Base-by-base conservation (phyloP, 2,888 invertebrate species). In the Coenonympha arcania region DNA sequence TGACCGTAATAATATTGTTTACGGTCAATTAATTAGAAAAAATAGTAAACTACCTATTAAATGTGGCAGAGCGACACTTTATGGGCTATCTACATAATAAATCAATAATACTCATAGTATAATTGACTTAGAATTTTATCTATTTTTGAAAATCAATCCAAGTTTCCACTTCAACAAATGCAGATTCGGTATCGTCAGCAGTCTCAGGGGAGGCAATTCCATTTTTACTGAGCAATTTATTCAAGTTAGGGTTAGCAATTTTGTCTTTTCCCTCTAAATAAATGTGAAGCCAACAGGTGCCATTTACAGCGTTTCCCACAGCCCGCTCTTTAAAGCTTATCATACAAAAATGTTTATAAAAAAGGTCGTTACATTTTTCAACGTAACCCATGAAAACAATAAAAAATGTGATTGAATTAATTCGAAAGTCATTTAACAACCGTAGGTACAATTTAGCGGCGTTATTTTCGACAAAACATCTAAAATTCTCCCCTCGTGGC, bases 141-240 rank as follows among this genome's bases (percentile, higher is more conserved):
- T 13, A 30, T 30, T 13, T n/a, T 28, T 9, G 9, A n/a, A 28
- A 30, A 30, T 30, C 30, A 30, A 30, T 30, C 30, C 13, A 30
- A 30, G 30, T 30, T 30, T 30, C 13, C 30, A 30, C 30, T 30
- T 30, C 11, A 30, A 30, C 30, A 30, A 30, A 30, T 30, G 30
- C 13, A 30, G 30, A 30, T 30, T 30, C 4, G 30, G 30, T 13
- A 13, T 30, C 13, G 30, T 30, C 37, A 47, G 22, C 33, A 31
- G 11, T 42, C n/a, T n/a, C n/a, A n/a, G n/a, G n/a, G n/a, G n/a
- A n/a, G 41, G 22, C 46, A 31, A 46, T 47, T 36, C 30, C 34
- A 37, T 30, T 47, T 47, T 47, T 31, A 47, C 47, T 36, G 31
- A 47, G 39, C 26, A 46, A 45, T 36, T 42, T 53, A 41, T 16